Evolutionary conservation across 2,888 invertebrate species (phyloP).

Genomic region (Tortricodes alternella): DNA sequence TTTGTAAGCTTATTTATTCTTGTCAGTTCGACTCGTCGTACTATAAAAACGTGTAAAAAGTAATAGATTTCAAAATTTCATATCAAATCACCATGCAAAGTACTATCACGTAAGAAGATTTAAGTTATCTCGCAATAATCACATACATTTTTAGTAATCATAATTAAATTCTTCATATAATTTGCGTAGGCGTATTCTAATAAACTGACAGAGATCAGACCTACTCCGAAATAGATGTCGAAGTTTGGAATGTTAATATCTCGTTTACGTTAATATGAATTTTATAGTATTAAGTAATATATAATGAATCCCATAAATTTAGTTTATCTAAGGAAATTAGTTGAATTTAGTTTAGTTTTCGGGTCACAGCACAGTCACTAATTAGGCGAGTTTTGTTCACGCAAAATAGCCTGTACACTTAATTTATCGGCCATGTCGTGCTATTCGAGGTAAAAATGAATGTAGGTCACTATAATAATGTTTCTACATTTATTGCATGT

Average conservation of each 20-base stretch:
- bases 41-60: too few species aligned
- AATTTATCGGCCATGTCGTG: constrained; percentile 42
- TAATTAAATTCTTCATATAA: constrained; percentile 13
- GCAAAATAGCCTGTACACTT: constrained; percentile 50
- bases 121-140: too few species aligned
- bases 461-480: constrained; percentile 20
- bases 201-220: constrained; percentile 12
- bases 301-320: constrained; percentile 7
- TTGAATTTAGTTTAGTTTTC: constrained; percentile 40
- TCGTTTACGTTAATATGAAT: not conserved
- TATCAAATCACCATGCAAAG: too few species aligned
- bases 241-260: constrained; percentile 13
- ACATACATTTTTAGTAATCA: too few species aligned
- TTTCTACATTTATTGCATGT: constrained; percentile 18
- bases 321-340: not conserved
- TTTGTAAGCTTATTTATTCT: not conserved
- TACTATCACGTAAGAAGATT: too few species aligned
- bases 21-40: too few species aligned
- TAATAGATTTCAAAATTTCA: too few species aligned
- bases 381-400: constrained; percentile 52
- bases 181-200: constrained; percentile 21
- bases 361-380: constrained; percentile 62
- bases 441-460: constrained; percentile 15
- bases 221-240: constrained; percentile 1
- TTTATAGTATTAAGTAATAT: too few species aligned